A percentile compares a stretch with the other conserved stretches of the same genome.
These are phyloP conservation scores for Leptoteleia sp. DNA, from an alignment of 1,140 invertebrate species.

Conservation along the genomic window DNA sequence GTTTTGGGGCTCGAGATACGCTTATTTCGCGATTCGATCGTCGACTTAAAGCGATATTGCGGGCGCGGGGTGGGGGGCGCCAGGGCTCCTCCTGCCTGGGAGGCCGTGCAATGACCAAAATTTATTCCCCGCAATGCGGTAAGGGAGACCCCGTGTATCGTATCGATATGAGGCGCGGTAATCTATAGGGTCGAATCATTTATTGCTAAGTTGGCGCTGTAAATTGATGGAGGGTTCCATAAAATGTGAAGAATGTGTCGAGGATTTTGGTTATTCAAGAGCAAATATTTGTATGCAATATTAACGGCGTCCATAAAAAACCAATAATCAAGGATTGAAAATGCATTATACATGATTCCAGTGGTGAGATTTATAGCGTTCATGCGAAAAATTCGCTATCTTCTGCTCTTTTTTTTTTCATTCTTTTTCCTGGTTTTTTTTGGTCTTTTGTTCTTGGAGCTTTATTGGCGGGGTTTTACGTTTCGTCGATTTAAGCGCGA, in stretches of 20 bases:
- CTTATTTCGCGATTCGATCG: constrained; percentile 59
- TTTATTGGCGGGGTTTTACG: too few relatives aligned
- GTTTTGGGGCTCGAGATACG: constrained; percentile 55
- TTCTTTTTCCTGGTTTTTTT: too few relatives aligned
- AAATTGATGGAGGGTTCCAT: constrained; percentile 41
- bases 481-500: too few relatives aligned
- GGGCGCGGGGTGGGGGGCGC: constrained; percentile 23
- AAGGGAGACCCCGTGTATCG: constrained; percentile 27
- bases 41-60: constrained; percentile 58
- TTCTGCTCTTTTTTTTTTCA: too few relatives aligned
- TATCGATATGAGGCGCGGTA: constrained; percentile 36
- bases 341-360: constrained; percentile 1
- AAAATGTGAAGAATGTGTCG: constrained; percentile 50
- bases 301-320: constrained; percentile 21
- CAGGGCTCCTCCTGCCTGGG: constrained; percentile 13
- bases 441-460: too few relatives aligned
- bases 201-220: constrained; percentile 49
- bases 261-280: constrained; percentile 37
- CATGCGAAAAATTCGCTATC: too few relatives aligned
- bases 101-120: constrained; percentile 61
- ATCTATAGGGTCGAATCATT: constrained; percentile 47
- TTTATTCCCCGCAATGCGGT: constrained; percentile 66
- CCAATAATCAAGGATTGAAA: constrained; percentile 40
- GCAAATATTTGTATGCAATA: constrained; percentile 22
- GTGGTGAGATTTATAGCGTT: too few relatives aligned